Evolutionary conservation across 2,797 vertebrate genomes (phyloP).

Genomic region (Brachyalestes nurse): DNA sequence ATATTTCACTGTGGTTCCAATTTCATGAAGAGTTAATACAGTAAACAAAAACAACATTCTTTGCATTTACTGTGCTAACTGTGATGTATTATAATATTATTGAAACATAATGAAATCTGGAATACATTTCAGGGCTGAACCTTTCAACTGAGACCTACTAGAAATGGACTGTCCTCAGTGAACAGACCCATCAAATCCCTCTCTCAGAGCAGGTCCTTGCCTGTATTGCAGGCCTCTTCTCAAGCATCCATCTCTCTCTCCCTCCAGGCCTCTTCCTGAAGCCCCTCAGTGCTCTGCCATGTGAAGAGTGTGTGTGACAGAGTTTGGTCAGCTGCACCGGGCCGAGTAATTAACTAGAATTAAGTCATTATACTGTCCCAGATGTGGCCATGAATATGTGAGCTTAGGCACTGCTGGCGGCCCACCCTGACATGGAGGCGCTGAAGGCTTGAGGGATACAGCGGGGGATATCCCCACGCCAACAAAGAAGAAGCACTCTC

Average conservation of each 20-base stretch:
- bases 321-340: slow-evolving; percentile 74
- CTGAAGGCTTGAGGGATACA: neutral
- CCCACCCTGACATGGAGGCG: neutral
- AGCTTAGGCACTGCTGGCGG: neutral
- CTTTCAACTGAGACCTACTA: neutral
- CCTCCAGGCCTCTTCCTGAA: slow-evolving; percentile 65
- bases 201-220: neutral
- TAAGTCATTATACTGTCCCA: slow-evolving; percentile 84
- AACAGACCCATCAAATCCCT: neutral
- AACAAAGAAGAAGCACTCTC: neutral
- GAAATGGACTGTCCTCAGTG: neutral
- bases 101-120: no score
- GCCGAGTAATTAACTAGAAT: slow-evolving; percentile 83
- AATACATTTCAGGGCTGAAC: neutral
- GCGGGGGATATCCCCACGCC: neutral
- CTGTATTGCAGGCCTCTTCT: slow-evolving; percentile 10
- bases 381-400: slow-evolving; percentile 77
- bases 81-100: no score
- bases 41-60: no score
- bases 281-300: slow-evolving; percentile 72
- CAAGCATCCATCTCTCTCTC: slow-evolving; percentile 47
- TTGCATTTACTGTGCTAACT: no score
- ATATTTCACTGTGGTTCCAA: no score
- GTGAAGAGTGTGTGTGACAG: slow-evolving; percentile 54
- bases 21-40: no score